Base-by-base conservation (phyloP, 1,140 invertebrate genomes). In the Penaeus japonicus region DNA sequence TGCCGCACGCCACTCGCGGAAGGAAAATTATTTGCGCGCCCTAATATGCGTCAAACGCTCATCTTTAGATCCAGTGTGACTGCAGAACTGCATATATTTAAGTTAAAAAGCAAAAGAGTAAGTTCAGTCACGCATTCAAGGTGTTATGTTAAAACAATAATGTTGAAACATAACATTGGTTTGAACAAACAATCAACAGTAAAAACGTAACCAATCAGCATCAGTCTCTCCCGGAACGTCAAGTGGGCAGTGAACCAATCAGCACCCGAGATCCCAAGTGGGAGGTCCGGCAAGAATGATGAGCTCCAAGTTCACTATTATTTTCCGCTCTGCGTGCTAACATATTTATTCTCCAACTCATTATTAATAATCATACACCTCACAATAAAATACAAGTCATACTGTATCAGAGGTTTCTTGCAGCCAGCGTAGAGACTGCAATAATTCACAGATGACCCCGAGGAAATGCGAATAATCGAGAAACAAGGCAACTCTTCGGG, bases 301-400 rank as follows among this genome's bases (percentile, higher is more conserved):
- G 87, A 83, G 80, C 80, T 82, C 62, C 62, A 47, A 57, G 80
- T 88, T 88, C 87, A 83, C 87, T 88, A 88, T 88, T 82, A 88
- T 88, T 88, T 88, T 88, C 87, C 87, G 87, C 87, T 88, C 73
- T 81, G 83, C 87, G 80, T 88, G 87, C 77, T 88, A 88, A 88
- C 87, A 88, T 88, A 88, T 88, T 88, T 88, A 88, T 88, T 88
- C 87, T 83, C 87, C 87, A 88, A 83, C 87, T 88, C 87, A 88
- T 88, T 88, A 88, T 88, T 88, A 88, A 88, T 88, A 88, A 88
- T 88, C 87, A 88, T 70, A 88, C 65, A 84, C 87, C 87, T 77
- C 80, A 83, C 87, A 88, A 88, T 83, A 88, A 83, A 82, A 88
- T 88, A 88, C 87, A 88, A 84, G 87, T 88, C 87, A 82, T 83